phyloP scores from a whole-genome alignment of 2,888 invertebrate species.

The Diarsia dahlii region DNA sequence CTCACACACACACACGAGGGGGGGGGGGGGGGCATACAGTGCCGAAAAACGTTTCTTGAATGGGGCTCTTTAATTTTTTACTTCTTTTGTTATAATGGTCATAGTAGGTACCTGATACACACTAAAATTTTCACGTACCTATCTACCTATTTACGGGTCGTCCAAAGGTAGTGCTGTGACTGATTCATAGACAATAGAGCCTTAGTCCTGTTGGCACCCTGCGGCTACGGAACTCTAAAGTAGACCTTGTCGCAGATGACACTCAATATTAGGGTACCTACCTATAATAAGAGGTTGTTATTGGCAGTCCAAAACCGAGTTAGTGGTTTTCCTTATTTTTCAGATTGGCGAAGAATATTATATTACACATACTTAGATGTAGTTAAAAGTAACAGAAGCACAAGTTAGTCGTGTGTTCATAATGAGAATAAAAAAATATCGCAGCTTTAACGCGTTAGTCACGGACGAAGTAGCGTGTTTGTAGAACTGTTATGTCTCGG shows the following conservation, averaged over 20 bases:
- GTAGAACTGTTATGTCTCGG: constrained; percentile 38
- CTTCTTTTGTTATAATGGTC: no score
- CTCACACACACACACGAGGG: not conserved
- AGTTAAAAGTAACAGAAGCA: constrained; percentile 9
- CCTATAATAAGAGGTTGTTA: not conserved
- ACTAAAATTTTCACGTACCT: not conserved
- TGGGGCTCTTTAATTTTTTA: no score
- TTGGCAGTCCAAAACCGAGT: not conserved
- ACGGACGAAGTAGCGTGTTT: constrained; percentile 50
- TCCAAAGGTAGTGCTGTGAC: not conserved
- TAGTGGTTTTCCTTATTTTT: constrained; percentile 12
- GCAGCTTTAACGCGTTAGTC: constrained; percentile 39
- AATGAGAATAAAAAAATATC: constrained; percentile 41
- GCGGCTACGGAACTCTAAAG: not conserved
- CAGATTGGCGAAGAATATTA: not conserved
- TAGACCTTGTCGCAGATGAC: not conserved
- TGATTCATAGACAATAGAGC: not conserved
- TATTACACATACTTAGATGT: not conserved
- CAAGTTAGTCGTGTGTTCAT: constrained; percentile 24
- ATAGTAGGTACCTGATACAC: not conserved
- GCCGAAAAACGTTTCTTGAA: not conserved
- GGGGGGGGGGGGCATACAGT: no score
- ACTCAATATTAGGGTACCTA: not conserved
- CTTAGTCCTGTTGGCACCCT: not conserved
- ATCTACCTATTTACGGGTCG: not conserved